These are phyloP conservation scores for Tridacna gigas DNA, from an alignment of 2,888 invertebrate genomes.

Conservation along the genomic window DNA sequence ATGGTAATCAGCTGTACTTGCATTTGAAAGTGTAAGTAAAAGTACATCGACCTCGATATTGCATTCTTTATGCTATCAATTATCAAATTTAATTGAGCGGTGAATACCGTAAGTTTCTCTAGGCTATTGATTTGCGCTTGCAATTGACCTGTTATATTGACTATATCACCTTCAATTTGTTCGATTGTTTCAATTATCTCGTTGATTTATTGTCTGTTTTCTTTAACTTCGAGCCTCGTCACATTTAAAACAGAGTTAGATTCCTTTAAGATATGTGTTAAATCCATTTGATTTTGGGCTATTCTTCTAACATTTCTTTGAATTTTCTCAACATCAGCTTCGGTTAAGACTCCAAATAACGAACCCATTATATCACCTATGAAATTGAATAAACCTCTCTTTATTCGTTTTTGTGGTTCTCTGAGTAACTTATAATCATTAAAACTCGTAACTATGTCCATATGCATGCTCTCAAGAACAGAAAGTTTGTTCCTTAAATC, in stretches of 20 bases:
- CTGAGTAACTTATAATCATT: neutral
- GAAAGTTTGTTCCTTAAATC: neutral
- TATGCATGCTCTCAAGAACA: neutral
- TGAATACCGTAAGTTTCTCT: neutral
- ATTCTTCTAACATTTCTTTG: slow-evolving; percentile 8
- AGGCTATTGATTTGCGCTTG: neutral
- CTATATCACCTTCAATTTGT: neutral
- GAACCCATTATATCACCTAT: neutral
- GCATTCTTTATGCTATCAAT: neutral
- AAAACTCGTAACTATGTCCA: neutral
- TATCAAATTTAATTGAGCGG: neutral
- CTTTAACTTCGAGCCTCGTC: neutral
- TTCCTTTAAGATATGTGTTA: slow-evolving; percentile 1
- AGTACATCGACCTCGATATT: slow-evolving; percentile 5
- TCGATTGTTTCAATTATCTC: neutral
- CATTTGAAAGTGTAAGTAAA: slow-evolving; percentile 13
- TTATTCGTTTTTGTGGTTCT: neutral
- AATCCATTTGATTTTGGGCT: slow-evolving; percentile 6
- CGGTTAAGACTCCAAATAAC: slow-evolving; percentile 13
- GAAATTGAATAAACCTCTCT: neutral
- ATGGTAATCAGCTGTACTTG: neutral
- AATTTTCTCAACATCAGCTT: neutral
- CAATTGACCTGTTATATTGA: slow-evolving; percentile 1
- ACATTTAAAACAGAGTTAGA: slow-evolving; percentile 2
- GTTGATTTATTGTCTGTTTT: slow-evolving; percentile 16